Evolutionary conservation across 2,888 invertebrate species (phyloP), one percentile per base, ranked within the genome.

Genomic region (Parnassius smintheus): DNA sequence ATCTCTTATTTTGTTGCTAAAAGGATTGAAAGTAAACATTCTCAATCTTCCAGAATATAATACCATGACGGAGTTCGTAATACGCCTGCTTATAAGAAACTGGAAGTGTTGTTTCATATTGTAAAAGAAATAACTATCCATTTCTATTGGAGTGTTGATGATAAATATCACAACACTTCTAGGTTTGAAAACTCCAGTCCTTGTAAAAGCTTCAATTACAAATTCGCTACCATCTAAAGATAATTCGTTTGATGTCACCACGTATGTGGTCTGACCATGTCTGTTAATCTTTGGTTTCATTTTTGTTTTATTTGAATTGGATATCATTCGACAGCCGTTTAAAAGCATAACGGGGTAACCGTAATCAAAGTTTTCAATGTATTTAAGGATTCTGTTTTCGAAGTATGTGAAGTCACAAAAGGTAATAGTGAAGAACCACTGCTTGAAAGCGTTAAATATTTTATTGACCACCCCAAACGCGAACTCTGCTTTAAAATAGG

Each of bases 1-100:
- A 55, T 92, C 88, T 50, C 76, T 75, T 48, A 92, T 83, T 68
- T 86, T 71, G 35, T 86, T 72, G 0, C 81, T 76, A 65, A 92
- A 93, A 1, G 92, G 92, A 70, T 93, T 92, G 67, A 92, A 94
- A 0, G 88, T 85, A 66, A 88, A 93, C 59, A 92, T 83, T 68
- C 83, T 85, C 35, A 93, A 72, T 2, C 78, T 73, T 9, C 79
- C 75, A 12, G 80, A 71, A 78, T 77, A 82, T 12, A 89, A 60
- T 55, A 90, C 77, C 9, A 92, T 70, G 2, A 91, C 83, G 0
- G 90, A 90, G 69, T 94, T 93, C 0, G 93, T 82, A 9, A 94
- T 79, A 76, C 92, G 92, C 62, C 84, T 85, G 49, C 86, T 86
- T 92, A 93, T 93, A 50, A 93, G 83, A 13, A 90, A 75, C 62